Conservation (phyloP, 1,140 invertebrate species). For the Mercenaria mercenaria region DNA sequence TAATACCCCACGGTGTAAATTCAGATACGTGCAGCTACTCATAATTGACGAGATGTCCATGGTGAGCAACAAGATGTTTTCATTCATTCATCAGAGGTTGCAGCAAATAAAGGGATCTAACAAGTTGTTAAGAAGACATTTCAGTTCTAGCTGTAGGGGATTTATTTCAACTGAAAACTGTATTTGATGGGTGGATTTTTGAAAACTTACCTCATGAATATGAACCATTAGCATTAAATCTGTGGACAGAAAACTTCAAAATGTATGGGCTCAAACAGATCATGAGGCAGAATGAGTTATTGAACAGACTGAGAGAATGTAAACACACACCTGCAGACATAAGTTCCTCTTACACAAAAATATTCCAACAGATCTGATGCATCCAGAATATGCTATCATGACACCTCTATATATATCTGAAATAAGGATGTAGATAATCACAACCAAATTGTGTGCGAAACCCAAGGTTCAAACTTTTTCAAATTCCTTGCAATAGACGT, state of each 20-base stretch:
- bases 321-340: conserved; percentile 70
- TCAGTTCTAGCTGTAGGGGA: conserved; percentile 31
- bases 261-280: conserved; percentile 63
- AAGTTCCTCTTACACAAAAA: conserved; percentile 11
- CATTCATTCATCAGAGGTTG: not conserved
- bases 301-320: conserved; percentile 67
- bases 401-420: not conserved
- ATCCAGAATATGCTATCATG: not conserved
- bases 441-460: not conserved
- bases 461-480: not conserved
- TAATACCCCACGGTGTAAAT: not conserved
- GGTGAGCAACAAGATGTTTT: conserved; percentile 11
- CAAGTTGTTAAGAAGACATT: not conserved
- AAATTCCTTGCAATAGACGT: conserved; percentile 58
- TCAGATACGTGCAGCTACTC: not conserved
- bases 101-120: conserved; percentile 3
- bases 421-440: not conserved
- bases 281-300: conserved; percentile 65
- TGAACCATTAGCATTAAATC: conserved; percentile 45
- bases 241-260: conserved; percentile 62
- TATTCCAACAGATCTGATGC: not conserved
- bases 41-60: conserved; percentile 28
- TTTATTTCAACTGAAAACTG: conserved; percentile 56
- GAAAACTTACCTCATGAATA: conserved; percentile 26
- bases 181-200: conserved; percentile 67